Evolutionary conservation across 2,113 vertebrate species (phyloP).

Genomic region (Dipodomys merriami): DNA sequence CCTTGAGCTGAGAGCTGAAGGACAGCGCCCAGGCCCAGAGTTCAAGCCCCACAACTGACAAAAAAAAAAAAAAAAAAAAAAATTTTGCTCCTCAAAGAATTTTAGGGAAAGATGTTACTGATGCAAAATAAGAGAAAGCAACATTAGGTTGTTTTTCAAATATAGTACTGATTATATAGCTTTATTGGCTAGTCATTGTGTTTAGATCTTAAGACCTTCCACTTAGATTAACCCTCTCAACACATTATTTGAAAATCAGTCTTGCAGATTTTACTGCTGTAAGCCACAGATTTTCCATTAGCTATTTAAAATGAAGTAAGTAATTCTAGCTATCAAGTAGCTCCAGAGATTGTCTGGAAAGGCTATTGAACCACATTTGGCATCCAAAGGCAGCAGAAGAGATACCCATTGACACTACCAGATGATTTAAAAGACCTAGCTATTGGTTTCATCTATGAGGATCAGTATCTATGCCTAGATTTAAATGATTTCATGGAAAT

Average conservation of each 20-base stretch:
- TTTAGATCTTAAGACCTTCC: neutral
- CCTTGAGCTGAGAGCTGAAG: too few species aligned
- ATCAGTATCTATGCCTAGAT: neutral
- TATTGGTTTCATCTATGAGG: neutral
- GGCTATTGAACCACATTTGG: neutral
- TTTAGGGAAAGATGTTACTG: neutral
- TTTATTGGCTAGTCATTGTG: neutral
- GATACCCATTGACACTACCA: neutral
- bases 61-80: too few species aligned
- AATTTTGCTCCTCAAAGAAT: neutral
- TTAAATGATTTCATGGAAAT: neutral
- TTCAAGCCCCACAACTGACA: too few species aligned
- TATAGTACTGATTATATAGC: neutral
- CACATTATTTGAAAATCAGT: constrained; percentile 8
- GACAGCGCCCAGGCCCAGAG: too few species aligned
- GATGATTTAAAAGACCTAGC: neutral
- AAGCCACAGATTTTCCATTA: neutral
- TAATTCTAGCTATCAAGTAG: neutral
- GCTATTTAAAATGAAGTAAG: neutral
- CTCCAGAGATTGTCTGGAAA: neutral
- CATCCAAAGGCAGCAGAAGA: neutral
- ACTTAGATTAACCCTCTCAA: constrained; percentile 31
- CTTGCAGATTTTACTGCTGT: neutral
- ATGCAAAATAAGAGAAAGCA: constrained; percentile 34
- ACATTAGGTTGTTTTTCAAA: neutral